These are phyloP conservation scores for Pachyuromys duprasi DNA, from an alignment of 2,797 vertebrate genomes.

Conservation along the genomic window DNA sequence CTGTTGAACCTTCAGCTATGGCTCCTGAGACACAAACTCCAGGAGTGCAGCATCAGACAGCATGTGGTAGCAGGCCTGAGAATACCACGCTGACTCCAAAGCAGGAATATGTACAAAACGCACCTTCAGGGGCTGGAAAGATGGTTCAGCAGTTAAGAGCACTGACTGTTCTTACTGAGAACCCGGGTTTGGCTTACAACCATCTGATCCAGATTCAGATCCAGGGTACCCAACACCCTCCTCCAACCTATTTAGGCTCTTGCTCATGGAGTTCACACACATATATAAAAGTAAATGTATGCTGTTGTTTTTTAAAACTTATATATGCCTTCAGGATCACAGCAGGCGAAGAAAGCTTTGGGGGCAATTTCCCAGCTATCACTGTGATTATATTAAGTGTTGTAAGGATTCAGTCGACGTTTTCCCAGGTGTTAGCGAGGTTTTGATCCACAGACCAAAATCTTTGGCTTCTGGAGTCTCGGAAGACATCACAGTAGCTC, in stretches of 20 bases:
- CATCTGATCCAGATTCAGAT: not conserved
- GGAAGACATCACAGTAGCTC: not conserved
- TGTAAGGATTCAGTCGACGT: not conserved
- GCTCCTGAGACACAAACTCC: not conserved
- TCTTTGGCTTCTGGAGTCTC: not conserved
- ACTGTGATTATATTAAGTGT: not conserved
- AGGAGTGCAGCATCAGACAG: not conserved
- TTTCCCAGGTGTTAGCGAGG: not conserved
- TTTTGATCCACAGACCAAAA: not conserved
- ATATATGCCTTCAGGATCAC: not conserved
- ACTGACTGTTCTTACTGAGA: not conserved
- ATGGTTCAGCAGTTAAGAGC: not conserved
- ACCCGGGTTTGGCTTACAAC: not conserved
- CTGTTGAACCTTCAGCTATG: accelerated
- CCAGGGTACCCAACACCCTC: not conserved
- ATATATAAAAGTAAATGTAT: not conserved
- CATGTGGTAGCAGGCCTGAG: accelerated
- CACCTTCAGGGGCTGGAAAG: not conserved
- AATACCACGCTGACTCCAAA: no score
- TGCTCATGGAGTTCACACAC: not conserved
- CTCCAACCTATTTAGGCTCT: not conserved
- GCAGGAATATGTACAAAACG: not conserved
- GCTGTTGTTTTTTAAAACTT: not conserved
- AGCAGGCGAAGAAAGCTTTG: not conserved
- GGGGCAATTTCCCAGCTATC: not conserved